Conservation (phyloP, 2,888 invertebrate genomes). For the Phoenoteleia sp. region DNA sequence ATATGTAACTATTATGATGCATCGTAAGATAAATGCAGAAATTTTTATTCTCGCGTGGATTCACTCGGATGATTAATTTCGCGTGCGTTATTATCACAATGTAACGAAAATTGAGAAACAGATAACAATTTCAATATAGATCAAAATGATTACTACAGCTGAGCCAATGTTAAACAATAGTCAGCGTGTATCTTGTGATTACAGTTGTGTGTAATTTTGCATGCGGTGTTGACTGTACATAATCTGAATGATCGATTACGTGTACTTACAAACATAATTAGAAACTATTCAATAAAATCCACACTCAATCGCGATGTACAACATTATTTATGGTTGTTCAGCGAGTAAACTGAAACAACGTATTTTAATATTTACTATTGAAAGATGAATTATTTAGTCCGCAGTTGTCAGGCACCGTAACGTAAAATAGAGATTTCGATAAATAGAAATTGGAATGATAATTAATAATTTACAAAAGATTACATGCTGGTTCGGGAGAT, state of each 20-base stretch:
- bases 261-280: conserved; percentile 60
- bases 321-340: conserved; percentile 3
- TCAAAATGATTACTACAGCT: conserved; percentile 57
- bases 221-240: conserved; percentile 49
- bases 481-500: conserved; percentile 8
- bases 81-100: conserved; percentile 37
- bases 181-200: conserved; percentile 23
- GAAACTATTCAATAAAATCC: conserved; percentile 58
- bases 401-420: neutral
- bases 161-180: conserved; percentile 65
- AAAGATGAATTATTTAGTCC: conserved; percentile 6
- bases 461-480: conserved; percentile 6
- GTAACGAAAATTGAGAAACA: conserved; percentile 64
- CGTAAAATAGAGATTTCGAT: neutral
- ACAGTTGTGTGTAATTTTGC: conserved; percentile 11
- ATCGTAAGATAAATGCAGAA: conserved; percentile 15
- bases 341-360: neutral
- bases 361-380: conserved; percentile 8
- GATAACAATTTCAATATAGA: conserved; percentile 51
- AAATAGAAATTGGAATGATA: conserved; percentile 4
- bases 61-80: conserved; percentile 32
- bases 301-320: neutral
- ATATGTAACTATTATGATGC: conserved; percentile 16
- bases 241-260: conserved; percentile 60
- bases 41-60: conserved; percentile 41